phyloP scores from a whole-genome alignment of 1,140 invertebrate species.

The Phortica variegata region DNA sequence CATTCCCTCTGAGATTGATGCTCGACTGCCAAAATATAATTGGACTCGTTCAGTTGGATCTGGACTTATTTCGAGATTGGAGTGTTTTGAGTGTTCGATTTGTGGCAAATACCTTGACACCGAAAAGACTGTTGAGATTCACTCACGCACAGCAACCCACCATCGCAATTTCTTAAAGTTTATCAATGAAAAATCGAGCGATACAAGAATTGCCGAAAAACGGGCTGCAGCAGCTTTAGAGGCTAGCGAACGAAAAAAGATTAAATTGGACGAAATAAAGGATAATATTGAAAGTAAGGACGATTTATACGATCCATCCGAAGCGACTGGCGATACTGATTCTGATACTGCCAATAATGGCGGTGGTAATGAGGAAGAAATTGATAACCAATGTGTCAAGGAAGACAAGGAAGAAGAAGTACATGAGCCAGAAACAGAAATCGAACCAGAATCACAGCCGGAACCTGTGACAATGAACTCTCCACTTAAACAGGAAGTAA shows the following conservation, averaged over 20 bases:
- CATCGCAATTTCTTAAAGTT: conserved; percentile 61
- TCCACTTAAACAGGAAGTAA: conserved; percentile 10
- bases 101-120: conserved; percentile 65
- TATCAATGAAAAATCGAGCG: conserved; percentile 56
- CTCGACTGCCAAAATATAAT: conserved; percentile 53
- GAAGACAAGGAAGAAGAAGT: not conserved
- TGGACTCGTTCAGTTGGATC: conserved; percentile 59
- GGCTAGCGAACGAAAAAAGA: conserved; percentile 55
- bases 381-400: conserved; percentile 4
- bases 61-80: conserved; percentile 60
- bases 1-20: conserved; percentile 54
- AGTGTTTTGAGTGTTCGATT: conserved; percentile 63
- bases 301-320: conserved; percentile 33
- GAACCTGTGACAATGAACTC: conserved; percentile 17
- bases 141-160: conserved; percentile 62
- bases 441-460: conserved; percentile 15
- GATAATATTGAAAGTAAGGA: too few relatives aligned
- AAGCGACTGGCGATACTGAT: conserved; percentile 37
- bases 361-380: conserved; percentile 9
- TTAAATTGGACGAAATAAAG: conserved; percentile 47
- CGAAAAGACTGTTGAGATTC: conserved; percentile 62
- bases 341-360: too few relatives aligned
- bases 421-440: not conserved
- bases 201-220: conserved; percentile 56
- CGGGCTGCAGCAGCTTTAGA: conserved; percentile 53